A percentile compares a stretch with the other conserved stretches of the same genome.
These are phyloP conservation scores for Buphagus erythrorhynchus DNA, from an alignment of 2,797 vertebrate species.

Conservation along the genomic window DNA sequence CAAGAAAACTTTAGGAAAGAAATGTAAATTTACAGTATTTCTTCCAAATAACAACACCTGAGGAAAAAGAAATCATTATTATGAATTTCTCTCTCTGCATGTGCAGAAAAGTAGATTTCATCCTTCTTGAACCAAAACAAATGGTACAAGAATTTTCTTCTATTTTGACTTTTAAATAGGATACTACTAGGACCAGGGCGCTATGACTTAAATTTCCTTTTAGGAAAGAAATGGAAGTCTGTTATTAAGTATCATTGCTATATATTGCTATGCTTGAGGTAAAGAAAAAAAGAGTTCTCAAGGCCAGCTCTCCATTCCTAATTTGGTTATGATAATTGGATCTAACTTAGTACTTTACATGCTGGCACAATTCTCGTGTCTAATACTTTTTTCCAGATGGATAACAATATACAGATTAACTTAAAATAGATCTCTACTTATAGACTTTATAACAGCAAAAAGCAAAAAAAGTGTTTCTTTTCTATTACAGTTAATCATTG, in stretches of 20 bases:
- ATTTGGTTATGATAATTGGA: background rate
- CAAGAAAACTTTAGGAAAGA: background rate
- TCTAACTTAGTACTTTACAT: background rate
- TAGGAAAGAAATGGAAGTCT: background rate
- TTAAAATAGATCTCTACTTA: background rate
- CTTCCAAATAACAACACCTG: background rate
- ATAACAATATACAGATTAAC: background rate
- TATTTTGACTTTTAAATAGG: background rate
- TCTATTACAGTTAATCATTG: background rate
- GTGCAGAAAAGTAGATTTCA: background rate
- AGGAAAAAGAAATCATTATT: background rate
- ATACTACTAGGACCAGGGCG: background rate
- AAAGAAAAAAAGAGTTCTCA: background rate
- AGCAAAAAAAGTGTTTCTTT: background rate
- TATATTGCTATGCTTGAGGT: background rate
- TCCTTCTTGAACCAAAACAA: background rate
- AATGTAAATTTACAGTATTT: background rate
- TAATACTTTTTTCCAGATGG: background rate
- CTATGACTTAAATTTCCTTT: background rate
- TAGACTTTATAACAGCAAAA: background rate
- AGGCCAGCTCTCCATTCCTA: background rate
- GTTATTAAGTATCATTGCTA: background rate
- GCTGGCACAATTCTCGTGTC: background rate
- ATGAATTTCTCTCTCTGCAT: background rate
- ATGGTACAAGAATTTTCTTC: background rate